A percentile compares a stretch with the other conserved stretches of the same genome.
Conservation (phyloP, 2,888 invertebrate species). For the Stenodera caucasica region DNA sequence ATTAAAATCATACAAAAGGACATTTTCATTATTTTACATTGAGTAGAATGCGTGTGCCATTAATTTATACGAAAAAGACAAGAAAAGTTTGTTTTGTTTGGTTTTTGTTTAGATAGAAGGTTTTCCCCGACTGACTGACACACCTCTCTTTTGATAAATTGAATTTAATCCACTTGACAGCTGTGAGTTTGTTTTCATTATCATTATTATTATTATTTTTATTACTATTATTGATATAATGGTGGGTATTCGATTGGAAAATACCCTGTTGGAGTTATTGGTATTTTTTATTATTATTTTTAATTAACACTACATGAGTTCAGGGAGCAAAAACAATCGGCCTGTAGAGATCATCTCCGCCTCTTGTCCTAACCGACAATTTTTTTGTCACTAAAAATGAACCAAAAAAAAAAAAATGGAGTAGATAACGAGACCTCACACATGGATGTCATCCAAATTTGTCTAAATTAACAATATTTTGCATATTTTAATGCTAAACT, state of each 20-base stretch:
- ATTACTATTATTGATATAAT: slow-evolving; percentile 11
- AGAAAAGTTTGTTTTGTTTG: slow-evolving; percentile 29
- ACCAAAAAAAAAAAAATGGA: neutral
- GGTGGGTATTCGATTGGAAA: slow-evolving; percentile 11
- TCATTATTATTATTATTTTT: slow-evolving; percentile 27
- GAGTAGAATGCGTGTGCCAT: slow-evolving; percentile 14
- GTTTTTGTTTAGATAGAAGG: slow-evolving; percentile 12
- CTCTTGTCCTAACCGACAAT: too few species aligned
- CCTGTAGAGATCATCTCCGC: slow-evolving; percentile 21
- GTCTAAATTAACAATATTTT: slow-evolving; percentile 7
- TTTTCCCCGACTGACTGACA: slow-evolving; percentile 22
- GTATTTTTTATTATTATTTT: slow-evolving; percentile 19
- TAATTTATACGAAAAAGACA: slow-evolving; percentile 32
- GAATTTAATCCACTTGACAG: slow-evolving; percentile 36
- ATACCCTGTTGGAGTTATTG: slow-evolving; percentile 7
- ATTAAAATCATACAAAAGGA: neutral
- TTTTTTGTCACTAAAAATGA: neutral
- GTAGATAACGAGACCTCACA: slow-evolving; percentile 1
- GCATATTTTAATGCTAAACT: slow-evolving; percentile 9
- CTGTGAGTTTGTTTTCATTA: slow-evolving; percentile 35
- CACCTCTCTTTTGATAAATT: slow-evolving; percentile 37
- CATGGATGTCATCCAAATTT: neutral
- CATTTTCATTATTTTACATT: neutral
- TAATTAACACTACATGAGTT: slow-evolving; percentile 24
- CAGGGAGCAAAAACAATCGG: slow-evolving; percentile 18